Base-by-base conservation (phyloP, 2,113 vertebrate species). In the Colistium nudipinnis region DNA sequence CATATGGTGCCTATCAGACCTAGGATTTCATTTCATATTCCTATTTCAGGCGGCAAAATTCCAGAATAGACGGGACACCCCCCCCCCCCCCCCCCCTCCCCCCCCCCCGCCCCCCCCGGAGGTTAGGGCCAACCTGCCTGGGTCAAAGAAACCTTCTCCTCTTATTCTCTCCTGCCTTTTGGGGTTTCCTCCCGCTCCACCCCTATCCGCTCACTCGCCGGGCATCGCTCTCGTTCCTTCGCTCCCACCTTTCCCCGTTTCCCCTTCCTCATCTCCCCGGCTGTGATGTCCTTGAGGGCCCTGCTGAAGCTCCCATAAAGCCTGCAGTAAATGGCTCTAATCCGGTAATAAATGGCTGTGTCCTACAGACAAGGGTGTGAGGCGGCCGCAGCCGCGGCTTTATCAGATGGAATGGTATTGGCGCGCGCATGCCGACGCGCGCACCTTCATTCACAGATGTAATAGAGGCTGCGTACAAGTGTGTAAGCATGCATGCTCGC, bases 301-400 rank as follows among this genome's bases (percentile, higher is more conserved):
- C 86, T 81, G 90, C 83, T 76, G 87, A 89, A 91, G 89, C 90
- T 92, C 91, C 91, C 90, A 91, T 93, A 93, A 93, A 93, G 90
- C 90, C 82, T 69, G 87, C 89, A 90, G 90, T 93, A 93, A 93
- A 93, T 91, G 92, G 91, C 91, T 92, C 91, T 93, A 93, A 93
- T 93, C 92, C 92, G 84, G 86, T 93, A 92, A 93, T 93, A 93
- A 93, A 93, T 92, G 92, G 88, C 87, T 89, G 85, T 93, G 92
- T 93, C 91, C 92, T 92, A 90, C 91, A 91, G 92, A 93, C 92
- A 92, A 91, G 92, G 90, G 90, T 92, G 91, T 89, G 86, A 91
- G 84, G 75, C 84, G 88, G 87, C 88, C 77, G 90, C 81, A 84
- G 87, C 87, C 84, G 80, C 39, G 77, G 77, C 83, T 90, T 91